These are phyloP conservation scores for Condylostylus longicornis DNA, from an alignment of 1,140 invertebrate genomes.

Conservation along the genomic window DNA sequence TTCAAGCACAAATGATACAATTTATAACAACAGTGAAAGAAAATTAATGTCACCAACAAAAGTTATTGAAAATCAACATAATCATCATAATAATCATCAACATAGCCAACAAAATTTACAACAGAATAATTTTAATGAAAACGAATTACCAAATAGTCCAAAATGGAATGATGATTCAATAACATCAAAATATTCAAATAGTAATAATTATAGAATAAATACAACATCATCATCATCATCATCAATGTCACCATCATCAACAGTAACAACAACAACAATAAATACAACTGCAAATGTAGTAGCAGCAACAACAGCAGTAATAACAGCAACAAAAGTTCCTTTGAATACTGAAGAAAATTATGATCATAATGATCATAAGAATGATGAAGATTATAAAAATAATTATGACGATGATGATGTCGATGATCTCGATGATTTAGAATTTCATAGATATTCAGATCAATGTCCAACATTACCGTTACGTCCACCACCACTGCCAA, in stretches of 20 bases:
- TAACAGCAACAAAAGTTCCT: neutral
- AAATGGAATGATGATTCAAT: neutral
- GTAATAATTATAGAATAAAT: too few species aligned
- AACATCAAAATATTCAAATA: neutral
- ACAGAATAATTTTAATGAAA: too few species aligned
- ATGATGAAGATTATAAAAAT: conserved; percentile 4
- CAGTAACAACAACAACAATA: conserved; percentile 7
- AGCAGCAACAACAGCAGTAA: neutral
- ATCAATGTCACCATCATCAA: conserved; percentile 19
- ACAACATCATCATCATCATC: conserved; percentile 23
- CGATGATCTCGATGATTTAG: conserved; percentile 6
- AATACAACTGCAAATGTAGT: conserved; percentile 2
- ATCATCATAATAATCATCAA: too few species aligned
- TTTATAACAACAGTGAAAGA: too few species aligned
- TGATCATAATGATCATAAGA: conserved; percentile 10
- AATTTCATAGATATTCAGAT: too few species aligned
- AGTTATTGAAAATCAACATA: too few species aligned
- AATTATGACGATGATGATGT: conserved; percentile 3
- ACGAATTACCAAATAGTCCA: neutral
- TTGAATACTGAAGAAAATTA: too few species aligned
- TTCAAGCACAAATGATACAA: too few species aligned
- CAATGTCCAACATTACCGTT: conserved; percentile 21
- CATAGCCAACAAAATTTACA: too few species aligned
- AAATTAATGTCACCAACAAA: too few species aligned
- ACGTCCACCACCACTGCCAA: conserved; percentile 11